Evolutionary conservation across 2,797 vertebrate genomes (phyloP), one percentile per base, ranked within the genome.

Genomic region (Valencia hispanica): DNA sequence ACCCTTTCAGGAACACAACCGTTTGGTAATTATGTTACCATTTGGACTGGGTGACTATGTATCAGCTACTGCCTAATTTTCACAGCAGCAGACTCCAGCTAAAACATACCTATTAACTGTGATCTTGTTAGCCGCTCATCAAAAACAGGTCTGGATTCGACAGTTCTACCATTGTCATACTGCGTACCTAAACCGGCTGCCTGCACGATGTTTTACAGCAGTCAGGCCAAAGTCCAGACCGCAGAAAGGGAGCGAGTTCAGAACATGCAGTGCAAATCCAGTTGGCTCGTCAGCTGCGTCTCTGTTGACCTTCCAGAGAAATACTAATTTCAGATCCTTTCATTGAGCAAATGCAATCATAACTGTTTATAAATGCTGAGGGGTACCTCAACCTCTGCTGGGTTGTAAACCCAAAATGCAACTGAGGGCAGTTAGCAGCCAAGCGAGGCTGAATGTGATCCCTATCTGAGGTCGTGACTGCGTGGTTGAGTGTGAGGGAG

Each of bases 301-400:
- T 88, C 79, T 84, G 79, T 84, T 85, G 79, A 91, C 82, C 74
- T 82, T 87, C 76, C 70, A 84, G 68, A 93, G 87, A 88, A 80
- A 82, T 61, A 80, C 68, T 83, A 79, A 94, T 91, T 88, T 90
- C 79, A 74, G 75, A 85, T 91, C 55, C 85, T 91, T 93, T 89
- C 77, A 91, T 86, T 78, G 85, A 91, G 90, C 87, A 93, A 93
- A 94, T 92, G 88, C 68, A 90, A 93, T 93, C 87, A 89, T 84
- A 81, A 86, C 81, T 85, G 87, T 93, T 94, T 93, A 87, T 83
- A 93, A 94, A 94, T 87, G 86, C 79, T 89, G 87, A 89, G 85
- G 87, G 78, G 79, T 77, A 89, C 85, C 81, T 92, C 87, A 91
- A 88, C 70, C 77, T 77, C 84, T 50, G 75, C 81, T 81, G 36